Evolutionary conservation across 2,113 vertebrate genomes (phyloP).

Genomic region (Colossoma macropomum): DNA sequence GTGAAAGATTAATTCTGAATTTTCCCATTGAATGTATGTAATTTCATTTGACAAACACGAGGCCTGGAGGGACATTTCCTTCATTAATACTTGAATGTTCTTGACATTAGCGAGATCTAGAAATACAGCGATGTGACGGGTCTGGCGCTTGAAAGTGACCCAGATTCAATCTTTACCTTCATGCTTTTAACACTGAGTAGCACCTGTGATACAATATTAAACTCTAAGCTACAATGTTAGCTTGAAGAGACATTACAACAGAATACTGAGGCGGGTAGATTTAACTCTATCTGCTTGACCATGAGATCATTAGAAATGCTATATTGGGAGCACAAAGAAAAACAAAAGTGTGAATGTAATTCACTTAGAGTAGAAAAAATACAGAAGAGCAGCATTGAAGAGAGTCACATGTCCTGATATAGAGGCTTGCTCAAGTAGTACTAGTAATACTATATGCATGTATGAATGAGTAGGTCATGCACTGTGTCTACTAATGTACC

Average conservation of each 20-base stretch:
- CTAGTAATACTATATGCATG: neutral
- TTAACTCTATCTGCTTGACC: slow-evolving; percentile 1
- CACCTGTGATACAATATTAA: slow-evolving; percentile 75
- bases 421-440: neutral
- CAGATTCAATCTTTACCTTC: slow-evolving; percentile 74
- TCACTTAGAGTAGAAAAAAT: neutral
- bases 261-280: slow-evolving; percentile 36
- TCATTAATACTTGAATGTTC: slow-evolving; percentile 82
- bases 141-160: slow-evolving; percentile 74
- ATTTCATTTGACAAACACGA: slow-evolving; percentile 80
- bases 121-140: slow-evolving; percentile 70
- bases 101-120: slow-evolving; percentile 67
- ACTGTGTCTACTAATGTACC: neutral
- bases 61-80: slow-evolving; percentile 71
- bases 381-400: neutral
- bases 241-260: slow-evolving; percentile 61
- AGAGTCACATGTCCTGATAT: neutral
- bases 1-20: slow-evolving; percentile 78
- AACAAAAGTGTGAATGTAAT: neutral
- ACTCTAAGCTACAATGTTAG: slow-evolving; percentile 56
- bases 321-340: neutral
- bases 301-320: slow-evolving; percentile 14
- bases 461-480: neutral
- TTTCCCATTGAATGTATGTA: slow-evolving; percentile 76
- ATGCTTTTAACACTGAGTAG: slow-evolving; percentile 73